Evolutionary conservation across 1,140 invertebrate genomes (phyloP).

Genomic region (Papilio xuthus): DNA sequence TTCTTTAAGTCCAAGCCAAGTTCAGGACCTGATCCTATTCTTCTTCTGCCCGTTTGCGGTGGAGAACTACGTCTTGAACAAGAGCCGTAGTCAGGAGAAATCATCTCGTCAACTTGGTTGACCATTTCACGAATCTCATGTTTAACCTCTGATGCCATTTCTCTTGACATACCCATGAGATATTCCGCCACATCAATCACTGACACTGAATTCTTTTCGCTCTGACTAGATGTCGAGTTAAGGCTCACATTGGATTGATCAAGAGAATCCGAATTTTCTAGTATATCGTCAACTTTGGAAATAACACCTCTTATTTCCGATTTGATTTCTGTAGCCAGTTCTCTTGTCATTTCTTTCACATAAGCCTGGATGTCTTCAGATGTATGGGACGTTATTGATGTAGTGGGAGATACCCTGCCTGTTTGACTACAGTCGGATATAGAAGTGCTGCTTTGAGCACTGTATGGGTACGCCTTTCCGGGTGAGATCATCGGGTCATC

Average conservation of each 20-base stretch:
- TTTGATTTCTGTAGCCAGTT: conserved; percentile 90
- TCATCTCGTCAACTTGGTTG: conserved; percentile 87
- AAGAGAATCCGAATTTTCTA: conserved; percentile 84
- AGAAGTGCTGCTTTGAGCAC: conserved; percentile 73
- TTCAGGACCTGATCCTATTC: conserved; percentile 76
- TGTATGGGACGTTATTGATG: conserved; percentile 81
- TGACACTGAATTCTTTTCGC: conserved; percentile 85
- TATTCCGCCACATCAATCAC: conserved; percentile 88
- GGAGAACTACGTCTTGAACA: conserved; percentile 73
- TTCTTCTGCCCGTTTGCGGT: conserved; percentile 66
- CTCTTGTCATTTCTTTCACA: conserved; percentile 88
- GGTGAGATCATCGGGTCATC: conserved; percentile 82
- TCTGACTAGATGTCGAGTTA: conserved; percentile 74
- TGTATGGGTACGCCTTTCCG: conserved; percentile 77
- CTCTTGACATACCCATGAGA: conserved; percentile 88
- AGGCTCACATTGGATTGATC: conserved; percentile 77
- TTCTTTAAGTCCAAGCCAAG: conserved; percentile 70
- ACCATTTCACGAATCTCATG: conserved; percentile 88
- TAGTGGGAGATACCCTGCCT: conserved; percentile 84
- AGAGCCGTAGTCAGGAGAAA: conserved; percentile 80
- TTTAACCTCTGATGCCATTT: conserved; percentile 90
- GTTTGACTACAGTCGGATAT: conserved; percentile 81
- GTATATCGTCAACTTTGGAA: conserved; percentile 88
- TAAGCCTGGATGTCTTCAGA: conserved; percentile 87
- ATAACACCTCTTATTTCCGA: conserved; percentile 91